These are phyloP conservation scores for Leptinotarsa undecemlineata DNA, from an alignment of 1,140 invertebrate species.

Conservation along the genomic window DNA sequence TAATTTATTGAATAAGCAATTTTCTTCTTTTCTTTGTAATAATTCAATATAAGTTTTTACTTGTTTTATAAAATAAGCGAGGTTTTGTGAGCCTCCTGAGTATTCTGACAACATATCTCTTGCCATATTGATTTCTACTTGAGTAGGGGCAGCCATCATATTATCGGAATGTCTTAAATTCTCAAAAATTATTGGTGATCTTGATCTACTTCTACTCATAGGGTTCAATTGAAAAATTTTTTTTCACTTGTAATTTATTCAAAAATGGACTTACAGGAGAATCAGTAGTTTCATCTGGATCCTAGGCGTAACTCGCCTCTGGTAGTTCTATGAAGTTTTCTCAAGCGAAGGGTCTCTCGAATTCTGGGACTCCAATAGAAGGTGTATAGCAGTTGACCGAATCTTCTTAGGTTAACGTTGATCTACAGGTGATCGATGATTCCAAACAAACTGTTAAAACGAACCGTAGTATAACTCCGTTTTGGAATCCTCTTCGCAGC, in stretches of 20 bases:
- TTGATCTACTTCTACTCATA: neutral
- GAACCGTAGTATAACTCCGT: neutral
- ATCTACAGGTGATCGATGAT: neutral
- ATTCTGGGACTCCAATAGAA: neutral
- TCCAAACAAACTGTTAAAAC: neutral
- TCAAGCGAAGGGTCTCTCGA: neutral
- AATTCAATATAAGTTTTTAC: no score
- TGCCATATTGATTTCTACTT: neutral
- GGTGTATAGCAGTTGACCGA: neutral
- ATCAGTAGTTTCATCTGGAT: neutral
- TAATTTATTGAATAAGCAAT: constrained; percentile 1
- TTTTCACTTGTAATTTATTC: neutral
- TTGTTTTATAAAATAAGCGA: no score
- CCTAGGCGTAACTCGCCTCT: neutral
- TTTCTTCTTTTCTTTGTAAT: neutral
- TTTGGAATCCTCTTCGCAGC: neutral
- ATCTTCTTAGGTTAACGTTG: neutral
- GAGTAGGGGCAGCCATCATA: neutral
- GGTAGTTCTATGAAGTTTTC: neutral
- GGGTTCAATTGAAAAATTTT: neutral
- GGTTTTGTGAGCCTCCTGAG: neutral
- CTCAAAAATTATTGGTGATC: neutral
- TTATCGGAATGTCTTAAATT: neutral
- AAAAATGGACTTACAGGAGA: neutral
- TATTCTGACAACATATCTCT: neutral